Evolutionary conservation across 2,888 invertebrate genomes (phyloP).

Genomic region (Lapara coniferarum): DNA sequence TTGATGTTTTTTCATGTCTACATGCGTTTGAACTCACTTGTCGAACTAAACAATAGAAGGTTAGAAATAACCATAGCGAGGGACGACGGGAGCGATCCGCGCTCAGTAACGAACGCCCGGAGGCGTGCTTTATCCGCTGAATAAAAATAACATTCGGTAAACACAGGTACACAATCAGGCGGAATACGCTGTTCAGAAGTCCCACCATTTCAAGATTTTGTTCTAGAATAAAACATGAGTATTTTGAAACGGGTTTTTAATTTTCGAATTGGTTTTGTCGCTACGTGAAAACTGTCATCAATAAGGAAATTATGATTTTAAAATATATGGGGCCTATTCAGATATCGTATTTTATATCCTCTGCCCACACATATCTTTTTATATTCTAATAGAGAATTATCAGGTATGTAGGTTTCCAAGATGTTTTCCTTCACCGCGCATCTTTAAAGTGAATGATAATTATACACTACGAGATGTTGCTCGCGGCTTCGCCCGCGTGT

Average conservation of each 20-base stretch:
- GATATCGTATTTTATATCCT: too few species aligned
- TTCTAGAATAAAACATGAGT: constrained; percentile 10
- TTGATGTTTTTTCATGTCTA: not conserved
- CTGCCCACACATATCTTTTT: too few species aligned
- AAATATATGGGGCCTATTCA: too few species aligned
- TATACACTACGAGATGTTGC: too few species aligned
- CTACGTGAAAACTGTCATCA: too few species aligned
- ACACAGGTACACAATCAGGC: constrained; percentile 36
- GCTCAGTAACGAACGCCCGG: constrained; percentile 67
- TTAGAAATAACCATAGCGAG: constrained; percentile 35
- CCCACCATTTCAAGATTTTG: not conserved
- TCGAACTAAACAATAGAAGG: constrained; percentile 38
- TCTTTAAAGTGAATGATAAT: too few species aligned
- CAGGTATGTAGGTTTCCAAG: too few species aligned
- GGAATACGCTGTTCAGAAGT: constrained; percentile 6
- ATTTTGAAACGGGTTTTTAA: not conserved
- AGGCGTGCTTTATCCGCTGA: constrained; percentile 62
- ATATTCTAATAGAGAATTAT: too few species aligned
- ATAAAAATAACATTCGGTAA: constrained; percentile 58
- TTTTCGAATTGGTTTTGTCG: not conserved
- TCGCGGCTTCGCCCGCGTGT: too few species aligned
- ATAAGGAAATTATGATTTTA: too few species aligned
- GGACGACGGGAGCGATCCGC: constrained; percentile 55
- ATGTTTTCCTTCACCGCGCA: too few species aligned
- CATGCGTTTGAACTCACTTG: not conserved